phyloP scores from a whole-genome alignment of 2,888 invertebrate species.

The Dynastes hyllus region DNA sequence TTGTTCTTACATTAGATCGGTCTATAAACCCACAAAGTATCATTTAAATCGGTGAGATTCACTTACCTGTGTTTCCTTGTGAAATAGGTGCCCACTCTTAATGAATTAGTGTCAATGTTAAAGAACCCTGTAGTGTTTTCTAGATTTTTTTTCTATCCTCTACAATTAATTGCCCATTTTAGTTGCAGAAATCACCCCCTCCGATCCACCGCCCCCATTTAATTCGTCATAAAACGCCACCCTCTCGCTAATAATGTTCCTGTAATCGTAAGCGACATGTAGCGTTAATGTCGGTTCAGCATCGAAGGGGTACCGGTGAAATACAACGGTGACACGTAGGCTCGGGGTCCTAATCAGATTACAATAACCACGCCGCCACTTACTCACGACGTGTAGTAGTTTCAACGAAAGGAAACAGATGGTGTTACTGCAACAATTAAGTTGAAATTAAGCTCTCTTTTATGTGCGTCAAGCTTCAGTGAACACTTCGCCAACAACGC shows the following conservation, averaged over 20 bases:
- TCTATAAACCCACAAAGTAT: too few species aligned
- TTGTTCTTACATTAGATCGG: too few species aligned
- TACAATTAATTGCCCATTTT: too few species aligned
- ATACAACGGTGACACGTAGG: slow-evolving; percentile 50
- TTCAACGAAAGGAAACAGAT: slow-evolving; percentile 71
- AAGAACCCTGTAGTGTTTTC: too few species aligned
- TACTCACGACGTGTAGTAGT: slow-evolving; percentile 32
- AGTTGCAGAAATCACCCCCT: too few species aligned
- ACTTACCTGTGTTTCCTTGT: too few species aligned
- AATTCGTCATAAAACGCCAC: background rate
- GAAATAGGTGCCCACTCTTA: too few species aligned
- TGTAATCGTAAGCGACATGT: background rate
- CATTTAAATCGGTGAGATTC: too few species aligned
- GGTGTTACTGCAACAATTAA: slow-evolving; percentile 72
- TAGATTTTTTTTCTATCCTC: too few species aligned
- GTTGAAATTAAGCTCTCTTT: slow-evolving; percentile 71
- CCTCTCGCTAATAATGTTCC: background rate
- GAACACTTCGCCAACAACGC: slow-evolving; percentile 60
- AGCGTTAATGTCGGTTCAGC: slow-evolving; percentile 2
- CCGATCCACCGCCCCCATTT: background rate
- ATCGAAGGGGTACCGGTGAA: background rate
- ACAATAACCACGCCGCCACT: slow-evolving; percentile 17
- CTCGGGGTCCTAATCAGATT: slow-evolving; percentile 56
- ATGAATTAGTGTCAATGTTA: too few species aligned
- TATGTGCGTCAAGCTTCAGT: slow-evolving; percentile 69